phyloP scores from a whole-genome alignment of 1,140 invertebrate species.

The Drosophila sproati region DNA sequence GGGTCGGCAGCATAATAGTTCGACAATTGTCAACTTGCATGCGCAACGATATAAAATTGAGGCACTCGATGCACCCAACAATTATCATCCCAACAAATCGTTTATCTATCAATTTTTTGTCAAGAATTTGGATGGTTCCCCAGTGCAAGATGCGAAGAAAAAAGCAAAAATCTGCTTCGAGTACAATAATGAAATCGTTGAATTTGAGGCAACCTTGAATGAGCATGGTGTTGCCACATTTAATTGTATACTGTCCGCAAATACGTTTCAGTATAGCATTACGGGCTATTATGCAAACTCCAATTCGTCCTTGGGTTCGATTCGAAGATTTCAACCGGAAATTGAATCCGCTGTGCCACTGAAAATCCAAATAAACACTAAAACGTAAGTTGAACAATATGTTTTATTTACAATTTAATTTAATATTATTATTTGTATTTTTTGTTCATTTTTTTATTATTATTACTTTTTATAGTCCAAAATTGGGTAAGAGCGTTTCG shows the following conservation, averaged over 20 bases:
- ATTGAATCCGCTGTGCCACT: conserved; percentile 24
- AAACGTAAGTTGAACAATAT: conserved; percentile 51
- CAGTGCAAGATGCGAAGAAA: conserved; percentile 87
- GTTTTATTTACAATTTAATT: too few relatives aligned
- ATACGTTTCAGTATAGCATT: conserved; percentile 8
- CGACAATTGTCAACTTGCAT: conserved; percentile 90
- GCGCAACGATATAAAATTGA: conserved; percentile 93
- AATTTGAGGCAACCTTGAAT: conserved; percentile 78
- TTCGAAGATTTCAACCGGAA: conserved; percentile 34
- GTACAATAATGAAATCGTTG: neutral
- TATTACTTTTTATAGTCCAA: conserved; percentile 83
- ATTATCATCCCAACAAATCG: conserved; percentile 94
- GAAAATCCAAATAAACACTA: conserved; percentile 52
- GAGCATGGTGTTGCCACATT: conserved; percentile 89
- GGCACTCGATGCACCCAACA: conserved; percentile 88
- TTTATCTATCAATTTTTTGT: conserved; percentile 89
- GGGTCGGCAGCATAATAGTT: conserved; percentile 91
- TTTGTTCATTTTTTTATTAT: neutral
- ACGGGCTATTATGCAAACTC: conserved; percentile 35
- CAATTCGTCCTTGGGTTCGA: conserved; percentile 21
- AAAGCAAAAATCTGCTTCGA: conserved; percentile 84
- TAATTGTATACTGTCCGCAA: conserved; percentile 85
- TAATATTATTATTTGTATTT: too few relatives aligned
- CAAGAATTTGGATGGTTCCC: conserved; percentile 88
- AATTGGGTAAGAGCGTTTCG: conserved; percentile 90